These are phyloP conservation scores for Pseudococcus jackbeardsleyi DNA, from an alignment of 2,888 invertebrate genomes.

Conservation along the genomic window DNA sequence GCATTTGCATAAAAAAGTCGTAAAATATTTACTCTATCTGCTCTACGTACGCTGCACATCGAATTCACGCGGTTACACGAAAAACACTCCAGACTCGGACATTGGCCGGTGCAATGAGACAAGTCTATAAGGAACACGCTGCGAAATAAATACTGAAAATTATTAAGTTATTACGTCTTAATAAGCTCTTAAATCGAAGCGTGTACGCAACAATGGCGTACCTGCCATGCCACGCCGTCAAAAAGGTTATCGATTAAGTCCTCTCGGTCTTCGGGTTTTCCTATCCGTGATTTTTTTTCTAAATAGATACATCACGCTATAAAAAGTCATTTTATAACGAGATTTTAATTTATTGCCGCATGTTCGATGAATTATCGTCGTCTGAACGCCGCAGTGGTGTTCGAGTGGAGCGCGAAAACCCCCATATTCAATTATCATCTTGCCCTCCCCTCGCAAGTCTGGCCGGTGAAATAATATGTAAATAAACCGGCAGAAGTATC, in stretches of 20 bases:
- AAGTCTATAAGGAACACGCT: slow-evolving; percentile 19
- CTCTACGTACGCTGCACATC: neutral
- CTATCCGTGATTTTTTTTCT: neutral
- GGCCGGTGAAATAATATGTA: neutral
- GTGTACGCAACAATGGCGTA: neutral
- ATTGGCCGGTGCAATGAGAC: neutral
- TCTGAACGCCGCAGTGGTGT: neutral
- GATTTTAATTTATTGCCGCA: slow-evolving; percentile 31
- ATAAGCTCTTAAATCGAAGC: slow-evolving; percentile 31
- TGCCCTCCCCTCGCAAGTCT: neutral
- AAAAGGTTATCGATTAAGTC: slow-evolving; percentile 31
- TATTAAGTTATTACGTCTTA: slow-evolving; percentile 23
- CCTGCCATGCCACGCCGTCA: neutral
- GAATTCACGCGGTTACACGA: slow-evolving; percentile 16
- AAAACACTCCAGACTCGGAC: neutral
- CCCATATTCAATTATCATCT: neutral
- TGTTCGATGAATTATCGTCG: slow-evolving; percentile 29
- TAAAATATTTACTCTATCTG: slow-evolving; percentile 30
- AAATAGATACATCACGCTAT: slow-evolving; percentile 26
- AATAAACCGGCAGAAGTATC: slow-evolving; percentile 1
- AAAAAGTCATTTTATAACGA: slow-evolving; percentile 38
- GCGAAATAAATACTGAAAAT: slow-evolving; percentile 36
- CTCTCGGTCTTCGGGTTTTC: neutral
- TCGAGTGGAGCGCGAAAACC: neutral
- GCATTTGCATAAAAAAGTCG: slow-evolving; percentile 31